phyloP scores from a whole-genome alignment of 2,888 invertebrate genomes.

The Hypsopygia costalis region DNA sequence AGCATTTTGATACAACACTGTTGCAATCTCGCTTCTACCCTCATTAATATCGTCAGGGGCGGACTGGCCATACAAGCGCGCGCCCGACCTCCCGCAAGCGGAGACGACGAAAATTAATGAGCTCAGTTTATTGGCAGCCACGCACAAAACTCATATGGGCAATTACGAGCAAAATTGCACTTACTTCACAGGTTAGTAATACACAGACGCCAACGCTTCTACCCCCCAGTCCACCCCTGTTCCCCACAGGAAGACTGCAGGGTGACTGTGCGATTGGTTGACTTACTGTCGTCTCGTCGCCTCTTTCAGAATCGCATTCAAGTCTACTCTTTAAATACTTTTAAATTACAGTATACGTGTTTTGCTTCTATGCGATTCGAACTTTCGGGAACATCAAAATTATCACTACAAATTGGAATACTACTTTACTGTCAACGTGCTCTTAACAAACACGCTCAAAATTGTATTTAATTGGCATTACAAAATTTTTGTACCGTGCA shows the following conservation, averaged over 20 bases:
- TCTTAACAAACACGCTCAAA: conserved; percentile 36
- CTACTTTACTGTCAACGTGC: conserved; percentile 40
- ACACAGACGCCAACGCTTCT: conserved; percentile 74
- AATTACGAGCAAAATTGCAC: conserved; percentile 81
- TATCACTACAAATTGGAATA: conserved; percentile 36
- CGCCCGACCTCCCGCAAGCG: conserved; percentile 78
- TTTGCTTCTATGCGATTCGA: conserved; percentile 62
- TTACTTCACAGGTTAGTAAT: conserved; percentile 80
- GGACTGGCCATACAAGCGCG: conserved; percentile 81
- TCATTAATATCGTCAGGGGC: conserved; percentile 82
- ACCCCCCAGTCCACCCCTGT: conserved; percentile 79
- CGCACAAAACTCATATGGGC: conserved; percentile 81
- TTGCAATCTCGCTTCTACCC: conserved; percentile 79
- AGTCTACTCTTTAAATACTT: conserved; percentile 37
- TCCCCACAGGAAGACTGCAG: conserved; percentile 78
- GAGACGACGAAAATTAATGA: conserved; percentile 81
- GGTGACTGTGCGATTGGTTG: conserved; percentile 66
- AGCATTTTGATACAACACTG: conserved; percentile 69
- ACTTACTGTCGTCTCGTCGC: conserved; percentile 55
- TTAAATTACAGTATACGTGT: conserved; percentile 22
- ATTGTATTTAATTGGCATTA: conserved; percentile 44
- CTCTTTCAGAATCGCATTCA: conserved; percentile 58
- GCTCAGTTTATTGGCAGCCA: conserved; percentile 81
- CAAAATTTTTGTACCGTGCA: conserved; percentile 50
- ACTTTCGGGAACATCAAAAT: conserved; percentile 45